phyloP scores from a whole-genome alignment of 2,888 invertebrate species.

The Meiosimyza platycephala region DNA sequence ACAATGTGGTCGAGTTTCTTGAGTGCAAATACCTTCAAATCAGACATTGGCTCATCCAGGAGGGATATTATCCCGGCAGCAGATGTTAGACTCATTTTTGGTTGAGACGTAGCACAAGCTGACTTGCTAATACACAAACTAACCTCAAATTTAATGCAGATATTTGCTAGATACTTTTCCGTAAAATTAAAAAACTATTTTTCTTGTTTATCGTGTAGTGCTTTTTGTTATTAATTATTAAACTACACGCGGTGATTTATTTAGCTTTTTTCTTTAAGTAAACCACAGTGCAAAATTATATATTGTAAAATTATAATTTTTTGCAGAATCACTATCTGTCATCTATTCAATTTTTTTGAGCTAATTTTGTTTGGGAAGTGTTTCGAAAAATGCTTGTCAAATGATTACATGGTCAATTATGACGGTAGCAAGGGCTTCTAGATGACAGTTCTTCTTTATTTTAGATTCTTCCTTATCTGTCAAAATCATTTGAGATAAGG shows the following conservation, averaged over 20 bases:
- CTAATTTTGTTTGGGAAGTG: slow-evolving; percentile 5
- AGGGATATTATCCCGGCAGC: slow-evolving; percentile 94
- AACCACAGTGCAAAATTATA: neutral
- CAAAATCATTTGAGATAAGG: too few species aligned
- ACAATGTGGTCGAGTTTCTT: slow-evolving; percentile 93
- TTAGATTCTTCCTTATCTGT: too few species aligned
- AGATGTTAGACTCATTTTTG: slow-evolving; percentile 71
- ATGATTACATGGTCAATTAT: too few species aligned
- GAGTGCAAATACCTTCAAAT: slow-evolving; percentile 93
- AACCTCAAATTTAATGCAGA: slow-evolving; percentile 13
- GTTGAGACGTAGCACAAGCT: neutral
- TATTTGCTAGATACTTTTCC: neutral
- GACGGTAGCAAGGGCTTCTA: too few species aligned
- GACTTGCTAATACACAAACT: slow-evolving; percentile 15
- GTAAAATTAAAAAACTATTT: neutral
- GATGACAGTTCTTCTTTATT: too few species aligned
- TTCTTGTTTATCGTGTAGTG: neutral
- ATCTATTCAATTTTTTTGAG: neutral
- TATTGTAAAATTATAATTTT: neutral
- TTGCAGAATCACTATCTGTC: slow-evolving; percentile 22
- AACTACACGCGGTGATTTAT: too few species aligned
- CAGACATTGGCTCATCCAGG: slow-evolving; percentile 92
- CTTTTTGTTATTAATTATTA: too few species aligned
- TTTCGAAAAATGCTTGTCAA: neutral
- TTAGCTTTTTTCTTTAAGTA: neutral